These are phyloP conservation scores for Oconnorella tubifera DNA, from an alignment of 2,888 invertebrate species.

Conservation along the genomic window DNA sequence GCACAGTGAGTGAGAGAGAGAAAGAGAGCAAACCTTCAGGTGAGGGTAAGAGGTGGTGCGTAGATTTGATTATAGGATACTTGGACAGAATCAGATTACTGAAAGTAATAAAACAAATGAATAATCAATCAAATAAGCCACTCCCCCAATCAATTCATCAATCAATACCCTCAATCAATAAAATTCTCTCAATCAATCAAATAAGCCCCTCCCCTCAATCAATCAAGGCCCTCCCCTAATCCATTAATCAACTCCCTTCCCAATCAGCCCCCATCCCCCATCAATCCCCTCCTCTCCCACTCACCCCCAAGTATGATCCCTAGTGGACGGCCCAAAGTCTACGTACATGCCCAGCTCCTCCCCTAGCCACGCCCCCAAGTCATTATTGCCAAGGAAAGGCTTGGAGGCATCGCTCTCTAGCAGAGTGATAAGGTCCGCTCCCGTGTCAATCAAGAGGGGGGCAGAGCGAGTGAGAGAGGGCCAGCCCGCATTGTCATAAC, in stretches of 20 bases:
- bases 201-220: too few relatives aligned
- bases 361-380: conserved; percentile 54
- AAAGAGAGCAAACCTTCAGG: conserved; percentile 48
- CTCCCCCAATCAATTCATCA: too few relatives aligned
- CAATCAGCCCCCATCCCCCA: too few relatives aligned
- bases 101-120: conserved; percentile 27
- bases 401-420: conserved; percentile 57
- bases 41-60: conserved; percentile 55
- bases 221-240: too few relatives aligned
- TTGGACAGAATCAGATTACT: conserved; percentile 55
- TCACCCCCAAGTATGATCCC: conserved; percentile 57
- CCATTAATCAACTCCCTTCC: too few relatives aligned
- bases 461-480: conserved; percentile 54
- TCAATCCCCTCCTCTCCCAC: too few relatives aligned
- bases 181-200: too few relatives aligned
- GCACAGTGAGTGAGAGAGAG: not conserved
- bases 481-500: conserved; percentile 57
- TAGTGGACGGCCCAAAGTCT: conserved; percentile 56
- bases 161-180: too few relatives aligned
- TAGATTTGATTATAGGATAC: conserved; percentile 55
- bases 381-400: conserved; percentile 56
- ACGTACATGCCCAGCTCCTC: conserved; percentile 54
- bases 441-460: conserved; percentile 48
- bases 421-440: conserved; percentile 54
- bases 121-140: too few relatives aligned